Conservation (phyloP, 2,888 invertebrate genomes). For the Tromatobia lineatoria region DNA sequence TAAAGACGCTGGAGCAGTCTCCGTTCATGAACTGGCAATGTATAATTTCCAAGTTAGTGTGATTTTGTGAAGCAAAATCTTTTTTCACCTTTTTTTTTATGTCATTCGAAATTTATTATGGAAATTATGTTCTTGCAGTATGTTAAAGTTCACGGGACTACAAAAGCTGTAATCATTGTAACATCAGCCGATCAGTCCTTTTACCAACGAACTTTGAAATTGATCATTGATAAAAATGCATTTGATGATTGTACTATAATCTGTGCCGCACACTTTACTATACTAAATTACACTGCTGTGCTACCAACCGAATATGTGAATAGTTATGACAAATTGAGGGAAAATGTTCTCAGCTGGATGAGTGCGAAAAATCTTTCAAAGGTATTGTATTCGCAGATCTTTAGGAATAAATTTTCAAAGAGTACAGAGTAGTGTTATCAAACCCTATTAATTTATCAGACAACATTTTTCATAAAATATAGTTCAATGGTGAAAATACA, state of each 20-base stretch:
- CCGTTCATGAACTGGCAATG: conserved; percentile 88
- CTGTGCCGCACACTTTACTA: conserved; percentile 87
- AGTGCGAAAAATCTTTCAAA: conserved; percentile 70
- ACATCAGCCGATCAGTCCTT: conserved; percentile 87
- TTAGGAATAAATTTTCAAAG: too few species aligned
- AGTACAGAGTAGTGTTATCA: too few species aligned
- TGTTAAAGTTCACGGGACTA: conserved; percentile 80
- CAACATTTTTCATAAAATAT: neutral
- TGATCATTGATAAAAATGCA: conserved; percentile 88
- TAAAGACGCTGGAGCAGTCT: conserved; percentile 88
- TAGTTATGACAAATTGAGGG: conserved; percentile 85
- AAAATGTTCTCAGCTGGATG: conserved; percentile 87
- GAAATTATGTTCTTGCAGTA: conserved; percentile 79
- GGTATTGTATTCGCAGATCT: conserved; percentile 69
- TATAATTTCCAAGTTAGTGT: conserved; percentile 81
- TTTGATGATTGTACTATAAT: conserved; percentile 89
- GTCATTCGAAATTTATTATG: neutral
- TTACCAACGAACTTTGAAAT: conserved; percentile 87
- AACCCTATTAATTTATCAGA: too few species aligned
- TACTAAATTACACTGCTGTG: conserved; percentile 86
- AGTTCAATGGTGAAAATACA: neutral
- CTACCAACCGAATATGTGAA: conserved; percentile 80
- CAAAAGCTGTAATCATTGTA: conserved; percentile 87
- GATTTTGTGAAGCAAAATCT: neutral
- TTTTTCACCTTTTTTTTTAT: neutral